Conservation (phyloP, 2,113 vertebrate species). For the Dascyllus trimaculatus region DNA sequence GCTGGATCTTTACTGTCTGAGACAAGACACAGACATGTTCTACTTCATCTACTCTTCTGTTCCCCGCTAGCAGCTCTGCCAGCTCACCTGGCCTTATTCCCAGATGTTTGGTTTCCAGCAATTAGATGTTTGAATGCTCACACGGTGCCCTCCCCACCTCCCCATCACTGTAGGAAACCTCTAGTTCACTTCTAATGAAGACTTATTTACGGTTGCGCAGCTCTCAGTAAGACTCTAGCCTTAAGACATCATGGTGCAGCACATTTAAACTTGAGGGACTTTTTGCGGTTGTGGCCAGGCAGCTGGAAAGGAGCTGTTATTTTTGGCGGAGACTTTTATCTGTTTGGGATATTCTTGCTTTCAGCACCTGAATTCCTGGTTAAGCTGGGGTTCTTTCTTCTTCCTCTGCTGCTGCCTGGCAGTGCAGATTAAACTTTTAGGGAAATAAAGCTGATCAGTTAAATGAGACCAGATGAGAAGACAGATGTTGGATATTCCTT, state of each 20-base stretch:
- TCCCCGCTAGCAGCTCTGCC: conserved; percentile 64
- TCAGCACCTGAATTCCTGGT: conserved; percentile 59
- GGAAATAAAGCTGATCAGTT: neutral
- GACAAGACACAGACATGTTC: conserved; percentile 74
- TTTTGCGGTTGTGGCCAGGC: conserved; percentile 69
- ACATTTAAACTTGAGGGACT: conserved; percentile 64
- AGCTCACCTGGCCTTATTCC: conserved; percentile 78
- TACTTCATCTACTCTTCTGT: conserved; percentile 78
- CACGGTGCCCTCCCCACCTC: conserved; percentile 29
- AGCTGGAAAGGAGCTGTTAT: conserved; percentile 72
- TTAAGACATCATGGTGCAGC: conserved; percentile 50
- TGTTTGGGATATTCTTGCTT: conserved; percentile 60
- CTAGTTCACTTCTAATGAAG: conserved; percentile 61
- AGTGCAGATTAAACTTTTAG: conserved; percentile 20
- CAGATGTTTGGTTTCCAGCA: conserved; percentile 79
- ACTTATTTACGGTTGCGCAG: conserved; percentile 58
- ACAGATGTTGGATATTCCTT: too few relatives aligned
- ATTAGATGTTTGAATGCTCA: conserved; percentile 77
- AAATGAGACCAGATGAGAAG: neutral
- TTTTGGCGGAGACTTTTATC: conserved; percentile 61
- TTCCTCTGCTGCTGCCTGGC: neutral
- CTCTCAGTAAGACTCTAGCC: conserved; percentile 52
- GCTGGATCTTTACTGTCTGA: conserved; percentile 53
- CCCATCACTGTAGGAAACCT: conserved; percentile 58
- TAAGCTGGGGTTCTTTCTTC: conserved; percentile 30